Base-by-base conservation (phyloP, 2,797 vertebrate genomes). In the Channa striata region DNA sequence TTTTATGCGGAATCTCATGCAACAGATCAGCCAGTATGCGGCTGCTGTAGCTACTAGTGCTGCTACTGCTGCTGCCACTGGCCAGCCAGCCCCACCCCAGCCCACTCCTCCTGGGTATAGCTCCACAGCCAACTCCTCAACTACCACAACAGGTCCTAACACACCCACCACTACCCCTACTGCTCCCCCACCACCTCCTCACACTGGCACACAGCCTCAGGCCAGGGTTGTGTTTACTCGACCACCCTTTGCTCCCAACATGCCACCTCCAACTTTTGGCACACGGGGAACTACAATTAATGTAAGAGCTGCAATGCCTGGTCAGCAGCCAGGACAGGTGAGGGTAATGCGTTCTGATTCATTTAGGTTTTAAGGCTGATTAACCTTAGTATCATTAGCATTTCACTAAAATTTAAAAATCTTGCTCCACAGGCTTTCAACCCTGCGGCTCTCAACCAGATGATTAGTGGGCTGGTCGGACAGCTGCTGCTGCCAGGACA, bases 401-500 rank as follows among this genome's bases (percentile, higher is more conserved):
- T 4, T 61, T 66, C 8, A 60, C 5, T 14, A 3, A 30, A 19
- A 71, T 20, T 50, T 1, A n/a, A 19, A 42, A n/a, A 16, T 49
- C 2, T 61, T 47, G 7, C 47, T 69, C 77, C 71, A 56, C 88
- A 93, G 86, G 74, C 94, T 36, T 92, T 95, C 33, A 93, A 93
- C 46, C 94, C 95, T 0, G 93, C 94, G n/a, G 94, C 96, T 34
- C 91, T 97, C 57, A 95, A 96, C 74, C 96, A 97, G 94, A 96
- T 98, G 96, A 96, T 98, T 81, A 97, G 95, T 62, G 96, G 96
- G 37, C 88, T 98, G 42, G 95, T 97, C 49, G 96, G 96, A 36
- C 96, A 97, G 58, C 94, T 98, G 39, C 85, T 98, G 85, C 93
- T 96, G 80, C 96, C 96, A 0, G 94, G 95, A 68, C 94, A 97